Evolutionary conservation across 1,140 invertebrate genomes (phyloP).

Genomic region (Leptinotarsa lineolata): DNA sequence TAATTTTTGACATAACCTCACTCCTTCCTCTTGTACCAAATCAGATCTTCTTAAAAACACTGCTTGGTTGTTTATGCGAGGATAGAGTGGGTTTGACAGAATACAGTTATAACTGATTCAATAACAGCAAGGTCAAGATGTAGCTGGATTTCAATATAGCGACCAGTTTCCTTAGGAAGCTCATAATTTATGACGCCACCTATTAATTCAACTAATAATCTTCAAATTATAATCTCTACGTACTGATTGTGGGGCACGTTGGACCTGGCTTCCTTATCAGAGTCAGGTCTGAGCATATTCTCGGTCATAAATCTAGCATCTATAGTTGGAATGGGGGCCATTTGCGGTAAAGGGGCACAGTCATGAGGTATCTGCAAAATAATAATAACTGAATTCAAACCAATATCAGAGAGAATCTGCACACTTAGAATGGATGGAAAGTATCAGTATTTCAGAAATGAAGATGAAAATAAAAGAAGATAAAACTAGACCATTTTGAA

Average conservation of each 20-base stretch:
- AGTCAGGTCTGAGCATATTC: constrained; percentile 42
- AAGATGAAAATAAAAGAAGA: too few species aligned
- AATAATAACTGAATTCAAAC: constrained; percentile 4
- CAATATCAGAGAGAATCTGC: not conserved
- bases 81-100: too few species aligned
- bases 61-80: too few species aligned
- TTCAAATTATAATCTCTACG: constrained; percentile 53
- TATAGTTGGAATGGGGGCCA: constrained; percentile 47
- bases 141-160: too few species aligned
- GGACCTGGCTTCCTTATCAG: constrained; percentile 45
- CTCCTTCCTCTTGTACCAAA: too few species aligned
- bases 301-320: constrained; percentile 50
- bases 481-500: too few species aligned
- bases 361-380: constrained; percentile 51
- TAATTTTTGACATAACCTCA: too few species aligned
- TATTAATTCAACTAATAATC: constrained; percentile 10
- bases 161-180: not conserved
- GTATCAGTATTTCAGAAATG: too few species aligned
- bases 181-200: not conserved
- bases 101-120: too few species aligned
- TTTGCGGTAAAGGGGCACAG: constrained; percentile 48
- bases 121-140: too few species aligned
- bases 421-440: too few species aligned
- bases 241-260: constrained; percentile 50
- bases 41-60: too few species aligned